A percentile compares a stretch with the other conserved stretches of the same genome.
Evolutionary conservation across 2,797 vertebrate genomes (phyloP).

Genomic region (Pseudochaenichthys georgianus): DNA sequence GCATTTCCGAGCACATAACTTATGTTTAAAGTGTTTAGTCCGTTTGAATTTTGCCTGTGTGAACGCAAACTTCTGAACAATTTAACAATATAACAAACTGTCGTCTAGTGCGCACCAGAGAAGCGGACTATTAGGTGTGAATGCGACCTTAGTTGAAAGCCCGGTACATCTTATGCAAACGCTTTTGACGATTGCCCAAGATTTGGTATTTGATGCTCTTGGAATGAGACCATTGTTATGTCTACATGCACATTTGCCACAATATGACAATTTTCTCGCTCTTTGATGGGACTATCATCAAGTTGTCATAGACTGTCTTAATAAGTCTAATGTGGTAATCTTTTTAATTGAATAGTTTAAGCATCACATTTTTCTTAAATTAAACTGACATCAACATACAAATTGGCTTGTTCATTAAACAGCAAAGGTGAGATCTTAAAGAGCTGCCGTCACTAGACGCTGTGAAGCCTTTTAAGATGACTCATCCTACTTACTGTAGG

Average conservation of each 20-base stretch:
- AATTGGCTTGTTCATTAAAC: constrained; percentile 38
- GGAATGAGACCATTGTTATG: constrained; percentile 7
- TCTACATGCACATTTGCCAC: neutral
- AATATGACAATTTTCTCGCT: neutral
- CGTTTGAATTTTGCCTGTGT: too few relatives aligned
- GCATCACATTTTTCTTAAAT: constrained; percentile 13
- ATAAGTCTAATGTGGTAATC: constrained; percentile 5
- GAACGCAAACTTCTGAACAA: too few relatives aligned
- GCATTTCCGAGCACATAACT: too few relatives aligned
- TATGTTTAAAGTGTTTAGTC: too few relatives aligned
- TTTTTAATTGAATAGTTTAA: neutral
- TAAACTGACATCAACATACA: constrained; percentile 14
- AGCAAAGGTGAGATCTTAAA: constrained; percentile 22
- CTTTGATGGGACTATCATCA: neutral
- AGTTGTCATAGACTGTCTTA: neutral
- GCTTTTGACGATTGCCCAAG: too few relatives aligned
- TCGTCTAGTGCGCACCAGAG: too few relatives aligned
- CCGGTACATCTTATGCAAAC: too few relatives aligned
- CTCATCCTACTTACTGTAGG: constrained; percentile 1
- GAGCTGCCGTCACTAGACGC: constrained; percentile 2
- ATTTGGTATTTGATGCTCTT: too few relatives aligned
- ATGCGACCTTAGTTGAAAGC: too few relatives aligned
- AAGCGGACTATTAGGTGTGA: too few relatives aligned
- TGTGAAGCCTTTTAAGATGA: constrained; percentile 22
- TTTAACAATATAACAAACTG: too few relatives aligned